phyloP scores from a whole-genome alignment of 2,888 invertebrate genomes.

The Brachypterus glaber region DNA sequence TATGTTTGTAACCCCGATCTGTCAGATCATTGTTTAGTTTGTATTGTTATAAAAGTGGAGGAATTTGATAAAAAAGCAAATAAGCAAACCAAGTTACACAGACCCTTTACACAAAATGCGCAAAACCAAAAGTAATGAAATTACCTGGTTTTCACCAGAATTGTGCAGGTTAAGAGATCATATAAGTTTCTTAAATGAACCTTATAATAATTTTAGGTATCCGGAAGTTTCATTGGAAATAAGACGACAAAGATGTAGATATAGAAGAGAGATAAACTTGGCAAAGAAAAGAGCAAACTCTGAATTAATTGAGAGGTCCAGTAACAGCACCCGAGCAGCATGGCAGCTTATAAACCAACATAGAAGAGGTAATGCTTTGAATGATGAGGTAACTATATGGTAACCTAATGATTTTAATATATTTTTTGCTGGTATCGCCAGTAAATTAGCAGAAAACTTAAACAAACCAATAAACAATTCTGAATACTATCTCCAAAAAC shows the following conservation, averaged over 20 bases:
- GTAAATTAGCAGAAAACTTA: not conserved
- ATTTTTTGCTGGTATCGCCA: not conserved
- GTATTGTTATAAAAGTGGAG: not conserved
- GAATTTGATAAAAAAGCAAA: not conserved
- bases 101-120: not conserved
- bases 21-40: not conserved
- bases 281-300: not conserved
- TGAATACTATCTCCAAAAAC: not conserved
- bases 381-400: not conserved
- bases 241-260: not conserved
- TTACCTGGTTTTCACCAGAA: not conserved
- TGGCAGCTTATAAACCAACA: not conserved
- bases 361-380: not conserved
- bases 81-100: not conserved
- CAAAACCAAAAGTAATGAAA: not conserved
- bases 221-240: not conserved
- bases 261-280: not conserved
- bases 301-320: not conserved
- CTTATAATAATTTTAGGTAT: not conserved
- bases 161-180: not conserved
- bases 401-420: not conserved
- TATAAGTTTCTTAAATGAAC: not conserved
- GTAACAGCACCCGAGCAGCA: not conserved
- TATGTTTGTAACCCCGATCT: not conserved
- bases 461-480: not conserved